Evolutionary conservation across 2,797 vertebrate species (phyloP).

Genomic region (Podarcis lilfordi): DNA sequence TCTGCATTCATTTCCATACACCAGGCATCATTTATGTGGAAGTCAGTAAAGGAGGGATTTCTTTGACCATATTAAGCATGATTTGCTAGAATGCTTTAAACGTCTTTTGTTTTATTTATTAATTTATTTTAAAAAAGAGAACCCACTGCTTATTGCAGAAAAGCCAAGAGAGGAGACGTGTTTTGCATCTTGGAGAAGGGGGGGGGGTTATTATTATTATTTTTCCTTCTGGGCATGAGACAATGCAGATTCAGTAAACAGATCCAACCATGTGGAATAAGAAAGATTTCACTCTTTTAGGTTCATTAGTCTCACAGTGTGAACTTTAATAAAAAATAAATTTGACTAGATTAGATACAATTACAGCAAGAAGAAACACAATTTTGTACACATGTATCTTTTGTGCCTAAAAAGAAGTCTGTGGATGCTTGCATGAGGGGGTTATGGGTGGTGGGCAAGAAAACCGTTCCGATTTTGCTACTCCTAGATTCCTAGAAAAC

Average conservation of each 20-base stretch:
- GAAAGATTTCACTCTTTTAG: constrained; percentile 53
- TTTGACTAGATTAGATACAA: constrained; percentile 59
- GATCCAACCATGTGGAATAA: constrained; percentile 37
- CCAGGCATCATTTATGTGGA: constrained; percentile 21
- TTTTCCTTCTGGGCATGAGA: constrained; percentile 28
- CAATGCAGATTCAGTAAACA: constrained; percentile 33
- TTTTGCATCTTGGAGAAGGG: constrained; percentile 34
- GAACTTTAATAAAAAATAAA: constrained; percentile 63
- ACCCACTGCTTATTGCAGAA: not conserved
- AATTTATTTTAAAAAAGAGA: not conserved
- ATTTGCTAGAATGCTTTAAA: constrained; percentile 15
- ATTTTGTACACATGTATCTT: constrained; percentile 37
- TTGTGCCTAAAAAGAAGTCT: constrained; percentile 41
- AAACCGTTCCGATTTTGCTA: not conserved
- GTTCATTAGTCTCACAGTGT: constrained; percentile 65
- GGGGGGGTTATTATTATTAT: not conserved
- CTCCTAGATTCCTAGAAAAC: not conserved
- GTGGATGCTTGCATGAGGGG: constrained; percentile 15
- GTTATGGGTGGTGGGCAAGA: too few species aligned
- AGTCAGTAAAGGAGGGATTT: constrained; percentile 19
- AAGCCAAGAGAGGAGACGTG: constrained; percentile 34
- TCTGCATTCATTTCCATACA: constrained; percentile 24
- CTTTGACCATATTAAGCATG: not conserved
- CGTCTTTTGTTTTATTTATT: not conserved
- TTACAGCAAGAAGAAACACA: constrained; percentile 58